Conservation (phyloP, 1,140 invertebrate genomes). For the Cyclina sinensis region DNA sequence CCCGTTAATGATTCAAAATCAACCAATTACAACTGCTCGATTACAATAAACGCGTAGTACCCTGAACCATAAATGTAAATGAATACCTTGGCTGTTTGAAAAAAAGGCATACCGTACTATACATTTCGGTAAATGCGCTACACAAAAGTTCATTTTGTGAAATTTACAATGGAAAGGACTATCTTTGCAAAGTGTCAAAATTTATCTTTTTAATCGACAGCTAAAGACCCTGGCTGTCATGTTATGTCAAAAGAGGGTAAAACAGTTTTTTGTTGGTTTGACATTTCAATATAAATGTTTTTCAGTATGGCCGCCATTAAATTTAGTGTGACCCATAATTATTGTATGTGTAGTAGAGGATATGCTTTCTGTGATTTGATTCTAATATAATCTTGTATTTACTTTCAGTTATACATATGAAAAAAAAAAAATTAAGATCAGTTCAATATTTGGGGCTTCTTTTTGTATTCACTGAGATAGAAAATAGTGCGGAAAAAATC, state of each 20-base stretch:
- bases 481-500: no score
- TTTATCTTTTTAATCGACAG: constrained; percentile 26
- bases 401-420: no score
- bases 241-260: constrained; percentile 23
- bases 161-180: constrained; percentile 7
- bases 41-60: not conserved
- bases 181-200: constrained; percentile 31
- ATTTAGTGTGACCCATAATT: no score
- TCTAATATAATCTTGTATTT: no score
- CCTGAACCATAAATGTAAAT: not conserved
- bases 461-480: no score
- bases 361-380: no score
- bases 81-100: not conserved
- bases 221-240: constrained; percentile 9
- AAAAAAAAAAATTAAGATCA: no score
- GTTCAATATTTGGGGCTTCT: no score
- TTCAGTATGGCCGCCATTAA: not conserved
- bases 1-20: not conserved
- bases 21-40: not conserved
- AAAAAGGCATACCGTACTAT: not conserved
- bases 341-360: no score
- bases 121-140: not conserved
- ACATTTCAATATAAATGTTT: constrained; percentile 6
- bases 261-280: not conserved
- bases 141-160: constrained; percentile 15